Evolutionary conservation across 2,888 invertebrate genomes (phyloP), one percentile per base, ranked within the genome.

Genomic region (Nemapogon koenigi): DNA sequence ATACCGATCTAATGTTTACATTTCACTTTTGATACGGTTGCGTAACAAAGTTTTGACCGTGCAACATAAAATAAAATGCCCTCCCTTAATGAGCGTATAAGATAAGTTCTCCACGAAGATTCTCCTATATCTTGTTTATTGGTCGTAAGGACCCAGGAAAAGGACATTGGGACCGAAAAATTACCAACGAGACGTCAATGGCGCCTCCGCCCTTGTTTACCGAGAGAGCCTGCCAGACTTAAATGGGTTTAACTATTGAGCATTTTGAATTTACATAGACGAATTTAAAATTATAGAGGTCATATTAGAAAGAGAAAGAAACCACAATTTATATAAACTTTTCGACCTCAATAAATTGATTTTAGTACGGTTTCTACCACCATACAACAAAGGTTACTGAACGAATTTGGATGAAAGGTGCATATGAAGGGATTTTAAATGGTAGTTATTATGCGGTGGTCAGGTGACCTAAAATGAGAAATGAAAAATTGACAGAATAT

Each of bases 81-180:
- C n/a, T 39, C 41, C 42, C 38, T 45, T 51, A 49, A 49, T 48
- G 40, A 45, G 41, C 43, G 41, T 39, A 37, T 43, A 44, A 49
- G 43, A 43, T 44, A 43, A 45, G 36, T 46, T 50, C 43, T 41
- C 17, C 25, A 13, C 40, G 46, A 50, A 49, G 45, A 43, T 13
- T 44, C 41, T 38, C 39, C 35, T 43, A 42, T 49, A 46, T 50
- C 47, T 45, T 46, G 41, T 49, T 53, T 49, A 50, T 49, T 46
- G 44, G 39, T 41, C 42, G 38, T 41, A 39, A 45, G 46, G 39
- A 39, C 14, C 16, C 29, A 31, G 18, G 19, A 18, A 15, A 22
- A 19, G 28, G 38, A 16, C 27, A 25, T 13, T 39, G 39, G 27
- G 41, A 37, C 38, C 35, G 43, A 42, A 31, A 48, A 42, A 46